Evolutionary conservation across 2,113 vertebrate species (phyloP).

Genomic region (Pseudonaja textilis): DNA sequence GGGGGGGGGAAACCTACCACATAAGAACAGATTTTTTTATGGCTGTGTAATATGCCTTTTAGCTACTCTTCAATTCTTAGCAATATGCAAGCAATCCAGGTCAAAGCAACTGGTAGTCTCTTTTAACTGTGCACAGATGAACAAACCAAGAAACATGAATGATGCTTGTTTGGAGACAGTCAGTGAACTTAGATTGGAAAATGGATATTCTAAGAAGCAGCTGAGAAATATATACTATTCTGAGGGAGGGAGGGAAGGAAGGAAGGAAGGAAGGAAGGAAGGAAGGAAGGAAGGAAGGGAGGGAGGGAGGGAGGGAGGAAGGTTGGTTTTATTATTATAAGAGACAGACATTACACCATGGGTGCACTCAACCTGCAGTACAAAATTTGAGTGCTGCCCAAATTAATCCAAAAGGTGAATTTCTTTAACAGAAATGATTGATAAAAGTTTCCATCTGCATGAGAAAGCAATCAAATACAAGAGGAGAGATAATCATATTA

Average conservation of each 20-base stretch:
- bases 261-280: background rate
- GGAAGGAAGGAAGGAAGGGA: background rate
- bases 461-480: background rate
- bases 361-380: background rate
- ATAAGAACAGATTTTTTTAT: background rate
- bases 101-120: background rate
- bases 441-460: background rate
- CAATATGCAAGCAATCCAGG: background rate
- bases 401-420: background rate
- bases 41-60: background rate
- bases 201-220: background rate
- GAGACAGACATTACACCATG: background rate
- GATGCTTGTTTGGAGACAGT: background rate
- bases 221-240: background rate
- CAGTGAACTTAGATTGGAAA: background rate
- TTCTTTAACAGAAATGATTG: background rate
- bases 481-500: background rate
- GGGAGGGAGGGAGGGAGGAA: no score
- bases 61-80: background rate
- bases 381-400: background rate
- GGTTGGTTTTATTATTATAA: background rate
- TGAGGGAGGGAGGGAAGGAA: background rate
- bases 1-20: background rate
- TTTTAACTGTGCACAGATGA: background rate
- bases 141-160: background rate